Percentiles rank a stretch among this genome's conserved stretches.
Evolutionary conservation across 2,113 vertebrate species (phyloP).

Genomic region (Hydropotes inermis): DNA sequence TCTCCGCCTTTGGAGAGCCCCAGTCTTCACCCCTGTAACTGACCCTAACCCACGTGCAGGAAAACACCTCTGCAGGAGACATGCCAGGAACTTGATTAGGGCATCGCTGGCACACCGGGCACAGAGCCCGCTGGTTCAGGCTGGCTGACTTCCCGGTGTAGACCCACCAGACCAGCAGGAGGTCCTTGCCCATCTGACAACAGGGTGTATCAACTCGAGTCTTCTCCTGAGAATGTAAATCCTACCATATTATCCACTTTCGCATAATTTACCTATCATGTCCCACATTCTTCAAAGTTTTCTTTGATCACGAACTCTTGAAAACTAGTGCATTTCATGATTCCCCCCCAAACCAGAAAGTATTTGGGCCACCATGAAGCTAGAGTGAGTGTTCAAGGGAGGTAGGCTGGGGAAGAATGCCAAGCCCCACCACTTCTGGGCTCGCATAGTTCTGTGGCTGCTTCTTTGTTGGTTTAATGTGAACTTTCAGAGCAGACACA

Average conservation of each 20-base stretch:
- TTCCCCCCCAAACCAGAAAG: not conserved
- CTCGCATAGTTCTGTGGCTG: not conserved
- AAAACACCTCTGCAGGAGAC: not conserved
- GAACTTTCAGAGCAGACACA: not conserved
- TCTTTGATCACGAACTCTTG: not conserved
- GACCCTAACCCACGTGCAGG: not conserved
- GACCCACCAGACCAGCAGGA: not conserved
- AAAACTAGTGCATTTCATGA: not conserved
- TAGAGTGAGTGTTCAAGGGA: not conserved
- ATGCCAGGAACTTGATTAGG: rapidly evolving
- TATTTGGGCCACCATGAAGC: not conserved
- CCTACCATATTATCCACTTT: not conserved
- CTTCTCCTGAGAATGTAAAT: not conserved
- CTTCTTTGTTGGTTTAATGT: not conserved
- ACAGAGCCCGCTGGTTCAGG: not conserved
- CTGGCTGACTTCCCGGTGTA: not conserved
- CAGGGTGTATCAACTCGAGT: not conserved
- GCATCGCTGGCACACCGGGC: not conserved
- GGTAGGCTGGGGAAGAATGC: not conserved
- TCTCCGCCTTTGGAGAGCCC: not conserved
- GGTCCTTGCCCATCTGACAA: too few species aligned
- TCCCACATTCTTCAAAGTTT: not conserved
- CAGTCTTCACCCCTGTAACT: not conserved
- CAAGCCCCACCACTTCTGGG: not conserved
- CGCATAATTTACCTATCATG: rapidly evolving